These are phyloP conservation scores for Oenanthe oenanthe DNA, from an alignment of 2,113 vertebrate species.

Conservation along the genomic window DNA sequence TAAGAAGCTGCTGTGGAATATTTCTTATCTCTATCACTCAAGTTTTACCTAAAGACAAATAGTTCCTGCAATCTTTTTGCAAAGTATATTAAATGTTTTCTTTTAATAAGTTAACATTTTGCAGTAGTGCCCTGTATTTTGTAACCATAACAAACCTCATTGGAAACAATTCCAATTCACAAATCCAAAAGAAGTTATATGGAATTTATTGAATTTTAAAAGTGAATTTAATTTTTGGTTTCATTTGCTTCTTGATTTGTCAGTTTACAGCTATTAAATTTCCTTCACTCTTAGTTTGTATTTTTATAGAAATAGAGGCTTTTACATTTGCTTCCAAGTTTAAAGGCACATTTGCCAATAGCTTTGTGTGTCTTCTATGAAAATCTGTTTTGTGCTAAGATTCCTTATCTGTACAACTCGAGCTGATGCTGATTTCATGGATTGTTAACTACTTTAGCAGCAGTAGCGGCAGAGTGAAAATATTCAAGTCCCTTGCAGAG, in stretches of 20 bases:
- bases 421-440: conserved; percentile 20
- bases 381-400: neutral
- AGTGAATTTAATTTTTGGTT: neutral
- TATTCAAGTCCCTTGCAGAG: neutral
- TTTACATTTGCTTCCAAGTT: neutral
- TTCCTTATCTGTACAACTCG: neutral
- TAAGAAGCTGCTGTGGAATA: neutral
- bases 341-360: neutral
- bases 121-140: conserved; percentile 18
- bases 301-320: neutral
- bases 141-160: conserved; percentile 25
- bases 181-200: neutral
- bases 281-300: neutral
- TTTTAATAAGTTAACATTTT: conserved; percentile 29
- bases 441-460: neutral
- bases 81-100: neutral
- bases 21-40: neutral
- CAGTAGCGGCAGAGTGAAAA: neutral
- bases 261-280: neutral
- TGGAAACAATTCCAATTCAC: conserved; percentile 34
- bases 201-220: neutral
- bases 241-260: neutral
- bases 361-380: neutral
- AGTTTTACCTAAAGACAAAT: conserved; percentile 17
- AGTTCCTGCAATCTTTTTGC: neutral